A percentile compares a stretch with the other conserved stretches of the same genome.
These are phyloP conservation scores for Myodes glareolus DNA, from an alignment of 2,113 vertebrate species.

Conservation along the genomic window DNA sequence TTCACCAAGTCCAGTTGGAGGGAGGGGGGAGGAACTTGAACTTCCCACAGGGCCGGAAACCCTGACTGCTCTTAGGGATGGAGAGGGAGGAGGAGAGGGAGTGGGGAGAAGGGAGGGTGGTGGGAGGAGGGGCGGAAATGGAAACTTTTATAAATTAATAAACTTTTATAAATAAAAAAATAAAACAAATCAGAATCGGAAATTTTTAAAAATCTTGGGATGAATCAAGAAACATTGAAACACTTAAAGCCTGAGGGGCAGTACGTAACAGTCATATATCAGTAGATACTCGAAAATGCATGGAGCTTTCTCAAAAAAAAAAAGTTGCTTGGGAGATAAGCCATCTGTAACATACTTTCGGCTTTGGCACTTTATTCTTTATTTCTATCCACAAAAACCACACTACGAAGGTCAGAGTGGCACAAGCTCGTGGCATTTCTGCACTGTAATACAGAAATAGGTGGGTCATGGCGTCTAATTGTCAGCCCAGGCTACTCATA, in stretches of 20 bases:
- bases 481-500: not conserved
- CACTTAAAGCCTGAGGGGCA: not conserved
- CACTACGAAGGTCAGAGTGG: not conserved
- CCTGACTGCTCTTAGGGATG: too few relatives aligned
- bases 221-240: not conserved
- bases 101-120: too few relatives aligned
- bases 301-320: not conserved
- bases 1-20: too few relatives aligned
- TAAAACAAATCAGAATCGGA: not conserved
- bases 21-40: too few relatives aligned
- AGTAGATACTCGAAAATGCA: not conserved
- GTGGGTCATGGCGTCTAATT: not conserved
- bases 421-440: not conserved
- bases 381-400: not conserved
- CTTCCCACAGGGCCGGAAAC: too few relatives aligned
- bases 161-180: too few relatives aligned
- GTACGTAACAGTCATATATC: not conserved
- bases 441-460: too few relatives aligned
- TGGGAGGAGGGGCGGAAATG: too few relatives aligned
- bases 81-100: too few relatives aligned
- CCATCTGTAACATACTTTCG: not conserved
- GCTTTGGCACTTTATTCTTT: not conserved
- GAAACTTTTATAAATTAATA: too few relatives aligned
- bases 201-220: not conserved
- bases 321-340: not conserved